Base-by-base conservation (phyloP, 2,888 invertebrate species). In the Syrphus vitripennis region DNA sequence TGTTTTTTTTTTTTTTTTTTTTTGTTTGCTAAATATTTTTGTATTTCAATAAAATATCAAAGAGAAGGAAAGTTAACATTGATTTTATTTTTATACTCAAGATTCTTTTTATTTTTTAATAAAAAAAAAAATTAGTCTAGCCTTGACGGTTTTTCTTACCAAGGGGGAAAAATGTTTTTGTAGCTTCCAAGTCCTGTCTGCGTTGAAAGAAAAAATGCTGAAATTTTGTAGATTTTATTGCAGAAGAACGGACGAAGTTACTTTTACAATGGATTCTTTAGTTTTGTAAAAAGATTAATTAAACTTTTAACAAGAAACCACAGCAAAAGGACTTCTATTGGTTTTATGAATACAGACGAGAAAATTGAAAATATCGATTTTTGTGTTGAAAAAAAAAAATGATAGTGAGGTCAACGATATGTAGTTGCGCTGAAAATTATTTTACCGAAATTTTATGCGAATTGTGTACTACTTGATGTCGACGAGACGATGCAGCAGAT, bases 211-310 rank as follows among this genome's bases (percentile, higher is more conserved):
- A 48, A 34, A 48, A 5, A 48, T 48, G 24, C 48, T 19, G 48
- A 1, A 4, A 45, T 3, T 7, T 3, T 14, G 12, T 5, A 14
- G 59, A 12, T 21, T 21, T 14, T n/a, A 21, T n/a, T 29, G 42
- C 4, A 21, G 7, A 19, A 31, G 45, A 31, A 19, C 3, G 19
- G 29, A 45, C 24, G 89, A 89, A 90, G 90, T 88, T 84, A 88
- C 91, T 90, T 91, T 90, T 89, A 90, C 91, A 89, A 90, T 91
- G 92, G 90, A 90, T 90, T 90, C 90, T 92, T 90, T 87, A 87
- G 87, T 88, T 87, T 83, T 55, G 55, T 29, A 74, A 81, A 83
- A 59, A 75, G 69, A 83, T 87, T 88, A 9, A 55, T 75, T 87
- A 78, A n/a, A 87, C 55, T 88, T 86, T 88, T 88, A n/a, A 89